Evolutionary conservation across 2,113 vertebrate genomes (phyloP), one percentile per base, ranked within the genome.

Genomic region (Martes martes): DNA sequence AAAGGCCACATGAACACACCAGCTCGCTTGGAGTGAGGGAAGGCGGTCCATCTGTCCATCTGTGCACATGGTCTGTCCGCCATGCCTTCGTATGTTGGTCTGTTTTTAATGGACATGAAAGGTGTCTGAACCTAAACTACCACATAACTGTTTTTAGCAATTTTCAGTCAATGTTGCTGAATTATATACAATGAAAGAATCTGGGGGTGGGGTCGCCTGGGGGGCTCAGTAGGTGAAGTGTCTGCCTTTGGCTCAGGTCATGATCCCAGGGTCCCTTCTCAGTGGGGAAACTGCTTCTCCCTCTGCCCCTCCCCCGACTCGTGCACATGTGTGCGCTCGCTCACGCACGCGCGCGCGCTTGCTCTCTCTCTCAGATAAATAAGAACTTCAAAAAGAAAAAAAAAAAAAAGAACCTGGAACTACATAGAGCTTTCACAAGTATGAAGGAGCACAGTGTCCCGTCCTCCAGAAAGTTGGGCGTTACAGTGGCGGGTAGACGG

Each of bases 81-180:
- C 33, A 4, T 50, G 42, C 73, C 59, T 83, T 79, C 39, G 59
- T 45, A n/a, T 87, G n/a, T 89, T 52, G 69, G n/a, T 15, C 45
- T 76, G n/a, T 19, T 6, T 67, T 93, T 88, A 79, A 11, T 80
- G 93, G 80, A 94, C 74, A 31, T 88, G 42, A 76, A 65, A 90
- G 24, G 8, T 21, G 1, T 71, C 95, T 59, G 59, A 71, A 74
- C 50, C 73, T 84, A 45, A 94, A 28, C 59, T 50, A 11, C 7
- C 10, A 21, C 14, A 13, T 50, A 5, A 2, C 36, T 67, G 0
- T n/a, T 45, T 52, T 63, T 84, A 87, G 73, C 36, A 42, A 0
- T 52, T 94, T 71, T 83, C 31, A 45, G 80, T 42, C 39, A 8
- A 11, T 42, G 4, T 39, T 65, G 10, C 39, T 80, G 74, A 76